phyloP scores from a whole-genome alignment of 2,888 invertebrate species.

The Lutraria lutraria region DNA sequence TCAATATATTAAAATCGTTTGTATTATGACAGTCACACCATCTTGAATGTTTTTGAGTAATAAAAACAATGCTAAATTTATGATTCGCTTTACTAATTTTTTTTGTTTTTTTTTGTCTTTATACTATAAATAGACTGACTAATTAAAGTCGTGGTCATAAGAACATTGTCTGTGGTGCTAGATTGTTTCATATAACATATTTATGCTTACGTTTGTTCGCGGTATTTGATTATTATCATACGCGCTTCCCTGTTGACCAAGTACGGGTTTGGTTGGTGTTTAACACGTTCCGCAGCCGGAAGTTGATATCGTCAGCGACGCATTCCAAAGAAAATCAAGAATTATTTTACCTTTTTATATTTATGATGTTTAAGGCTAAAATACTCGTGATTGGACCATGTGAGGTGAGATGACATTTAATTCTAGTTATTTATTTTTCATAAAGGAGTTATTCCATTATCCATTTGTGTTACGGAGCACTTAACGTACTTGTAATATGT shows the following conservation, averaged over 20 bases:
- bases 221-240: too few species aligned
- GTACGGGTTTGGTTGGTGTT: not conserved
- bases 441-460: not conserved
- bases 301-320: constrained; percentile 48
- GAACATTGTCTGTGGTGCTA: too few species aligned
- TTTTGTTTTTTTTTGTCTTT: too few species aligned
- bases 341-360: not conserved
- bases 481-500: not conserved
- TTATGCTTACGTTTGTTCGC: too few species aligned
- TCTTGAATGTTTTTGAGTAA: too few species aligned
- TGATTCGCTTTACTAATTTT: too few species aligned
- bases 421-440: not conserved
- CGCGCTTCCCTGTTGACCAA: not conserved
- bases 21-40: too few species aligned
- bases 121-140: too few species aligned
- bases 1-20: too few species aligned
- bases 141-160: too few species aligned
- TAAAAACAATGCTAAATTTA: too few species aligned
- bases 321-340: constrained; percentile 37
- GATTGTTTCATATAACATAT: too few species aligned
- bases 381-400: constrained; percentile 81
- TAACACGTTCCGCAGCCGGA: constrained; percentile 30
- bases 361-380: constrained; percentile 81
- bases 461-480: not conserved
- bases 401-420: constrained; percentile 67